Evolutionary conservation across 1,140 invertebrate species (phyloP), one percentile per base, ranked within the genome.

Genomic region (Meteorus sp.): DNA sequence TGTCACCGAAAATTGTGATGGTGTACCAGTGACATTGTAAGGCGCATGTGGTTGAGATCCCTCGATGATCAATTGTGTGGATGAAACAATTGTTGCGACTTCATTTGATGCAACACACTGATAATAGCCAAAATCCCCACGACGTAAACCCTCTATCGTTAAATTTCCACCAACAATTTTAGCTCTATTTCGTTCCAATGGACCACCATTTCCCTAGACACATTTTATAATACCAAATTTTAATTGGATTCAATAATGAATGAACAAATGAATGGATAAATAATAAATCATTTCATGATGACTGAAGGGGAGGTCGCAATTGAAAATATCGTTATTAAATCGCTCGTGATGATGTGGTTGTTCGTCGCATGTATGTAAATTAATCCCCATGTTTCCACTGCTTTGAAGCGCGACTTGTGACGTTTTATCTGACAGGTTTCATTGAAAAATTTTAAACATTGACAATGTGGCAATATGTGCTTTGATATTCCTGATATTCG

Each of bases 1-100:
- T 19, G 90, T 92, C 15, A 97, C 95, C 51, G 90, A 87, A 72
- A 95, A 96, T 72, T 95, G 89, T 0, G 90, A 90, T 25, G 94
- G 89, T 47, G 86, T 88, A 1, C 92, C 91, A 2, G 91, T 89
- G 13, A 98, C 85, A 79, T 98, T 97, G 82, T 94, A 94, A 1
- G 96, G 95, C 25, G 95, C 94, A 77, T 98, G 95, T 3, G 95
- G 95, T 72, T 96, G 94, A 2, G 95, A 97, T 52, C 93, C 94
- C 81, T 97, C 94, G 53, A 98, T 91, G 59, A 96, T 91, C 45
- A 99, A 82, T 70, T 95, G 91, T 13, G 95, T 96, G 39, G 89
- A 85, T 3, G 91, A 87, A 27, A 95, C 89, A 70, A 98, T 89
- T 1, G 93, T 96, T 37, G 94, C 94, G 57, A 97, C 92, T 81